These are phyloP conservation scores for Leucophenga montana DNA, from an alignment of 2,888 invertebrate genomes.

Conservation along the genomic window DNA sequence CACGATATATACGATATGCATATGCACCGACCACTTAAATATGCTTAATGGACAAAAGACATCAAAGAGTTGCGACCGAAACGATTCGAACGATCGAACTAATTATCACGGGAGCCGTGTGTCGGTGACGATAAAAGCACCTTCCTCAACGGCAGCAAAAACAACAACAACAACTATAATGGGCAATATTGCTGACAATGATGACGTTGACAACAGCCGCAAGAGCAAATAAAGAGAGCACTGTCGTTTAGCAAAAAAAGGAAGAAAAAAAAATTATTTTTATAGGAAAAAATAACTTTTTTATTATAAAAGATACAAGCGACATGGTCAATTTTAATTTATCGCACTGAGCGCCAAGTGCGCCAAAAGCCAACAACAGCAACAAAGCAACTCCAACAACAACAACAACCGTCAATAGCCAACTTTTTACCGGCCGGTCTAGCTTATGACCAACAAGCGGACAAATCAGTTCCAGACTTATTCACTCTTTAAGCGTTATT, in stretches of 20 bases:
- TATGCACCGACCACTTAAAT: background rate
- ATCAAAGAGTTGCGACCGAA: slow-evolving; percentile 18
- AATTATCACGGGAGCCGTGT: slow-evolving; percentile 18
- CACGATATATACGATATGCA: background rate
- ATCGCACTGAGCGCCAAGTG: slow-evolving; percentile 24
- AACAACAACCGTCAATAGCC: too few relatives aligned
- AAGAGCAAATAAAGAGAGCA: background rate
- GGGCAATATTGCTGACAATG: background rate
- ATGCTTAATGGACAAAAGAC: background rate
- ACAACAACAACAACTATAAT: background rate
- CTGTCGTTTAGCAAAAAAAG: background rate
- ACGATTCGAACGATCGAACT: background rate
- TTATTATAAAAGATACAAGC: slow-evolving; percentile 1
- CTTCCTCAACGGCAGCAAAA: background rate
- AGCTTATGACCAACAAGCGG: background rate
- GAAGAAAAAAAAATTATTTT: background rate
- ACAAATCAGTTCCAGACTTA: background rate
- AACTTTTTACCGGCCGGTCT: background rate
- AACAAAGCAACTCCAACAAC: slow-evolving; percentile 7
- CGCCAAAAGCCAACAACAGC: slow-evolving; percentile 11
- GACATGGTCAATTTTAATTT: slow-evolving; percentile 40
- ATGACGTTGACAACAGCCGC: slow-evolving; percentile 16
- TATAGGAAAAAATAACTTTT: background rate
- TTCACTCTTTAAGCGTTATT: slow-evolving; percentile 35
- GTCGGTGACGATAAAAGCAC: slow-evolving; percentile 17